phyloP scores from a whole-genome alignment of 2,888 invertebrate species.

The Penaeus monodon region DNA sequence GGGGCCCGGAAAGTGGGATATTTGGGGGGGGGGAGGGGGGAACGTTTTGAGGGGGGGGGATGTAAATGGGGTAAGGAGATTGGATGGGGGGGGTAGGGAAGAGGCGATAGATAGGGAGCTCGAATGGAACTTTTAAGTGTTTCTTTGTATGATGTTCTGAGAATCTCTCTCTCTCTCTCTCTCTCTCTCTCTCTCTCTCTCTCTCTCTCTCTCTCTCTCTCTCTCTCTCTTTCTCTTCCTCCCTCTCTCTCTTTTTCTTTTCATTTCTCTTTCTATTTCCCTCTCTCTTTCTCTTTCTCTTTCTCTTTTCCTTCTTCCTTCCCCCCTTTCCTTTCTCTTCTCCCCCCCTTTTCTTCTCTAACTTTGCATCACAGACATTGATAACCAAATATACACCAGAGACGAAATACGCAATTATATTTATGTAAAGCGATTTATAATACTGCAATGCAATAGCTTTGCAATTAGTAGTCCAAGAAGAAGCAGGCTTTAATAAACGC shows the following conservation, averaged over 20 bases:
- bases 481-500: background rate
- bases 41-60: no score
- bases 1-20: no score
- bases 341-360: background rate
- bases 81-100: no score
- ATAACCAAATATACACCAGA: background rate
- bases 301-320: background rate
- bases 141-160: no score
- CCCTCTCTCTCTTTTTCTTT: no score
- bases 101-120: no score
- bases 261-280: no score
- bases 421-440: background rate
- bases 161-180: no score
- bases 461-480: background rate
- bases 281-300: background rate
- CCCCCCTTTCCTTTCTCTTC: background rate
- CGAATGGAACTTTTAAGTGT: no score
- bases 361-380: background rate
- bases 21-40: no score
- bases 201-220: background rate
- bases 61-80: no score
- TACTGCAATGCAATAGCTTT: no score
- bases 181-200: background rate
- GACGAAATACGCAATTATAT: background rate
- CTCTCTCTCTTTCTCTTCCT: background rate